Evolutionary conservation across 37 sponge, comb jelly and placozoan species (phyloP), one percentile per base, ranked within the genome.

Genomic region (Geodia barretti): DNA sequence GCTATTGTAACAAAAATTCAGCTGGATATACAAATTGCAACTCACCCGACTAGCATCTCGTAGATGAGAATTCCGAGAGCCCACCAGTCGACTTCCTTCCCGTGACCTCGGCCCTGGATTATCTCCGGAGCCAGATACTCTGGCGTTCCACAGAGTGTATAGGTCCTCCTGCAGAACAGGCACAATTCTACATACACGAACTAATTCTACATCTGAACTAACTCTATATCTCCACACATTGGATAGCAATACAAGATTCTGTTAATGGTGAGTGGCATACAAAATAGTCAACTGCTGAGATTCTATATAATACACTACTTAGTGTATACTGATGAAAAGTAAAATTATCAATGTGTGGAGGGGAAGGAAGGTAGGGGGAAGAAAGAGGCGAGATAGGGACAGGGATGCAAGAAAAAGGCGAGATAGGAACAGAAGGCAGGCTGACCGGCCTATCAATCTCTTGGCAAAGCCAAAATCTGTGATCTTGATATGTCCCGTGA

Each of bases 1-100:
- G n/a, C n/a, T n/a, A n/a, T n/a, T n/a, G n/a, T n/a, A n/a, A n/a
- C n/a, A n/a, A n/a, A n/a, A n/a, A n/a, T n/a, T n/a, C n/a, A n/a
- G 24, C 74, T 42, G 39, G 11, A 35, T 14, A 28, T 37, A 29
- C 37, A n/a, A 21, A 32, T 36, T 63, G 37, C 39, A 3, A 86
- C 96, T 87, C 73, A 97, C 97, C 97, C 97, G n/a, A 93, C 90
- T 17, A 97, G 88, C 97, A 97, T 97, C 74, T 97, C 97, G 42
- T 86, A 97, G 39, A 94, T 91, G 21, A 97, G 94, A 38, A 97
- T 91, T 4, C 97, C 97, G 8, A 97, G 84, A 17, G 97, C 97
- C 97, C 97, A 97, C 97, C 97, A 97, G 79, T 97, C 97, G 71
- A 94, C 97, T 33, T 85, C 94, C 73, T 89, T 94, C 11, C 94